phyloP scores from a whole-genome alignment of 2,888 invertebrate species.

The Synergus laeviventris region DNA sequence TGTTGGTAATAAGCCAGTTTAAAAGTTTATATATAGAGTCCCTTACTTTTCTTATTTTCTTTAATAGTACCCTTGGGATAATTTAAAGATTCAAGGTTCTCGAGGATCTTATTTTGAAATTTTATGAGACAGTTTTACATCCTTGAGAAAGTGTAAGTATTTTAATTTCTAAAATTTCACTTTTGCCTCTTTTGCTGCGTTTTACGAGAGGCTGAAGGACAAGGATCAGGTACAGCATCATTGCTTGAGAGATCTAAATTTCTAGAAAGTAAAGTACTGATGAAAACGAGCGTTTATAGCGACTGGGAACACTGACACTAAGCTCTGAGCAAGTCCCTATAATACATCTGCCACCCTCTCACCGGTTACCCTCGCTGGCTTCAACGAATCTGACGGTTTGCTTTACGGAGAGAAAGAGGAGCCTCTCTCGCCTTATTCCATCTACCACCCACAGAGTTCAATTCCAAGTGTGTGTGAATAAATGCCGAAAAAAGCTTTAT shows the following conservation, averaged over 20 bases:
- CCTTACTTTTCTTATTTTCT: no score
- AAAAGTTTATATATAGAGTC: no score
- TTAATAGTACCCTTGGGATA: not conserved
- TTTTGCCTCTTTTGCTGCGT: not conserved
- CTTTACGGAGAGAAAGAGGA: conserved; percentile 46
- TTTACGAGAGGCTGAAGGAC: not conserved
- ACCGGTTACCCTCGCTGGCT: conserved; percentile 25
- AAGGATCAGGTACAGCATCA: not conserved
- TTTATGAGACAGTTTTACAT: not conserved
- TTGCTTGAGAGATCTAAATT: not conserved
- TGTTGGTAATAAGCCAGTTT: not conserved
- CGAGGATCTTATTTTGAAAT: not conserved
- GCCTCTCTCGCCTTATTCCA: conserved; percentile 60
- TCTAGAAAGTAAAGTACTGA: conserved; percentile 25
- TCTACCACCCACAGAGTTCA: conserved; percentile 68
- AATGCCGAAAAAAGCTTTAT: conserved; percentile 20
- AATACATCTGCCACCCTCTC: conserved; percentile 58
- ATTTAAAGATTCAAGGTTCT: not conserved
- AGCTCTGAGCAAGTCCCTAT: conserved; percentile 41
- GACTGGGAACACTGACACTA: conserved; percentile 47
- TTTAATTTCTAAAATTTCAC: not conserved
- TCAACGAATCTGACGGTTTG: conserved; percentile 37
- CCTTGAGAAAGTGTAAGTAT: no score
- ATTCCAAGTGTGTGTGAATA: conserved; percentile 57
- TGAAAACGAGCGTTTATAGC: conserved; percentile 50